Conservation (phyloP, 2,888 invertebrate genomes). For the Seladonia tumulorum region DNA sequence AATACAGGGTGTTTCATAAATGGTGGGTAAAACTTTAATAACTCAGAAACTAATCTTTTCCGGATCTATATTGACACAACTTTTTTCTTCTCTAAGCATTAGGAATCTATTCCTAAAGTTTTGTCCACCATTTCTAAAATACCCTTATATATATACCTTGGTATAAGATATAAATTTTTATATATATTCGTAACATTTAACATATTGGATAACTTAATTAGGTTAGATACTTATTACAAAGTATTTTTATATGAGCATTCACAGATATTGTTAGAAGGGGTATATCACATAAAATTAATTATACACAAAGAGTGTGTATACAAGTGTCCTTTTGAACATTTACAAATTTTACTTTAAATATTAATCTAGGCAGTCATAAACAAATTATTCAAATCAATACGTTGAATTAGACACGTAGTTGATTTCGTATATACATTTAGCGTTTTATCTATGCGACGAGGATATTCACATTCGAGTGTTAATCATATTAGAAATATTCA, state of each 20-base stretch:
- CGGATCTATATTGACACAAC: no score
- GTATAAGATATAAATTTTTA: slow-evolving; percentile 16
- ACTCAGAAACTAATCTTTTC: no score
- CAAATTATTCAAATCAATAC: background rate
- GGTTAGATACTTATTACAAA: background rate
- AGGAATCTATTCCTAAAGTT: no score
- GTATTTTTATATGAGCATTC: slow-evolving; percentile 14
- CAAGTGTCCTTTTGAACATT: background rate
- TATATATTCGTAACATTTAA: background rate
- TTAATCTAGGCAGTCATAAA: background rate
- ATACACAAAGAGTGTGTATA: background rate
- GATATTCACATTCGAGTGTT: background rate
- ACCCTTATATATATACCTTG: background rate
- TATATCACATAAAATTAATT: background rate
- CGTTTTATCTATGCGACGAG: background rate
- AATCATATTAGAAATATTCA: background rate
- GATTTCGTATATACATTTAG: background rate
- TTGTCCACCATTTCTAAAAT: no score
- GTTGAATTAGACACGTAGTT: background rate
- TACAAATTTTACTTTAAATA: background rate
- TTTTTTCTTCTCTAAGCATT: no score
- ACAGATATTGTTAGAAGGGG: background rate
- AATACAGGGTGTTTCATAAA: no score
- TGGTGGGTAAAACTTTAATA: no score
- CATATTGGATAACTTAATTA: background rate